phyloP scores from a whole-genome alignment of 2,113 vertebrate genomes.

The Eleginops maclovinus region DNA sequence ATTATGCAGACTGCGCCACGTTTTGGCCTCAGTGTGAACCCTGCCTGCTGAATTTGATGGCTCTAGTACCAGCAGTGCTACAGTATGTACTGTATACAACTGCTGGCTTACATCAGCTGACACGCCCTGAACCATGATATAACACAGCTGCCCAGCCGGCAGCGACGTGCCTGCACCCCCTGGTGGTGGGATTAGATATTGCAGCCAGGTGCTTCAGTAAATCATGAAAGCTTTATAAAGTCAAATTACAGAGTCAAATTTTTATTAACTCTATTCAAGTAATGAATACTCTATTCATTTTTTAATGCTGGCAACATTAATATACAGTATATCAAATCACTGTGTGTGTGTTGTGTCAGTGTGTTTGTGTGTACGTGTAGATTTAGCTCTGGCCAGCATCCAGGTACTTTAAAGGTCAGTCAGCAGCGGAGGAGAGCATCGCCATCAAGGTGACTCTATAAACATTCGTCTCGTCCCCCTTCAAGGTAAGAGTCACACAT shows the following conservation, averaged over 20 bases:
- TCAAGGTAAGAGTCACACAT: slow-evolving; percentile 85
- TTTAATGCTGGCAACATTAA: background rate
- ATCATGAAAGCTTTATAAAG: background rate
- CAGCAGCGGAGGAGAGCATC: slow-evolving; percentile 32
- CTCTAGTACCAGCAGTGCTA: slow-evolving; percentile 30
- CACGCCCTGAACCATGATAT: slow-evolving; percentile 21
- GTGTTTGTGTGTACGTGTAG: background rate
- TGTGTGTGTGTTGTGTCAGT: slow-evolving; percentile 15
- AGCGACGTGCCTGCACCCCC: background rate
- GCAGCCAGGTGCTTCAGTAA: background rate
- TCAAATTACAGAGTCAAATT: background rate
- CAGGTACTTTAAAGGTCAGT: slow-evolving; percentile 42
- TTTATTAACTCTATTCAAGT: background rate
- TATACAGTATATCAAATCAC: background rate
- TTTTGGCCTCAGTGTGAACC: slow-evolving; percentile 36
- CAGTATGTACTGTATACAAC: slow-evolving; percentile 37
- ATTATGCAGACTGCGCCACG: slow-evolving; percentile 1
- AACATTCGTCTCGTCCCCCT: slow-evolving; percentile 82
- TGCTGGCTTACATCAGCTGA: slow-evolving; percentile 37
- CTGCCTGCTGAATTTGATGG: slow-evolving; percentile 1
- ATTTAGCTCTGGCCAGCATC: slow-evolving; percentile 12
- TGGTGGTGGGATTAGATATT: slow-evolving; percentile 30
- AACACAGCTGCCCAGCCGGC: background rate
- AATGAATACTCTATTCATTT: background rate
- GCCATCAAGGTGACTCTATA: slow-evolving; percentile 84